Conservation (phyloP, 1,140 invertebrate species). For the Rhagoletis zephyria region DNA sequence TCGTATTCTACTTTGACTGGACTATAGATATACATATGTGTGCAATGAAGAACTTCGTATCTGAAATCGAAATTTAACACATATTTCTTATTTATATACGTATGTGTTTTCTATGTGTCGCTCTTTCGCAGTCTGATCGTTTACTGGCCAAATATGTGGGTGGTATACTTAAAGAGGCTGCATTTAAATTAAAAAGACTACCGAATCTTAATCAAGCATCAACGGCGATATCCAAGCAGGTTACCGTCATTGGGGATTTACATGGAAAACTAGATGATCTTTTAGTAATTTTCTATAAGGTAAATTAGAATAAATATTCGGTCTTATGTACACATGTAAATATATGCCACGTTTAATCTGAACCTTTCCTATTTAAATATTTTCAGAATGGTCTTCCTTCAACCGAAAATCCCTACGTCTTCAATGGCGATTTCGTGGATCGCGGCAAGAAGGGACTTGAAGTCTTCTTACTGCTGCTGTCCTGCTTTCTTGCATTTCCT, state of each 20-base stretch:
- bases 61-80: too few species aligned
- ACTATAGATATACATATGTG: too few species aligned
- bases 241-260: conserved; percentile 93
- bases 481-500: conserved; percentile 86
- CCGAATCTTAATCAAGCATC: conserved; percentile 88
- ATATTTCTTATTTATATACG: too few species aligned
- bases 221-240: conserved; percentile 87
- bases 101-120: not conserved
- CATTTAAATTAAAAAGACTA: conserved; percentile 81
- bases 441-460: conserved; percentile 88
- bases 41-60: too few species aligned
- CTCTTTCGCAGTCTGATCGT: conserved; percentile 75
- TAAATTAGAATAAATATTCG: conserved; percentile 70
- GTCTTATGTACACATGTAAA: too few species aligned
- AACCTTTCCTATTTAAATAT: not conserved
- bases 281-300: conserved; percentile 92
- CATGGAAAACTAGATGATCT: conserved; percentile 94
- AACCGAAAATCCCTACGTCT: conserved; percentile 90
- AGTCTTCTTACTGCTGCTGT: conserved; percentile 84
- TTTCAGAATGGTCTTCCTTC: conserved; percentile 89
- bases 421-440: conserved; percentile 95
- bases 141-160: conserved; percentile 89
- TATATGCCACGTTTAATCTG: too few species aligned
- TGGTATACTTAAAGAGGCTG: conserved; percentile 84
- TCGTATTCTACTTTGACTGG: too few species aligned